Evolutionary conservation across 1,140 invertebrate species (phyloP).

Genomic region (Helicoverpa armigera): DNA sequence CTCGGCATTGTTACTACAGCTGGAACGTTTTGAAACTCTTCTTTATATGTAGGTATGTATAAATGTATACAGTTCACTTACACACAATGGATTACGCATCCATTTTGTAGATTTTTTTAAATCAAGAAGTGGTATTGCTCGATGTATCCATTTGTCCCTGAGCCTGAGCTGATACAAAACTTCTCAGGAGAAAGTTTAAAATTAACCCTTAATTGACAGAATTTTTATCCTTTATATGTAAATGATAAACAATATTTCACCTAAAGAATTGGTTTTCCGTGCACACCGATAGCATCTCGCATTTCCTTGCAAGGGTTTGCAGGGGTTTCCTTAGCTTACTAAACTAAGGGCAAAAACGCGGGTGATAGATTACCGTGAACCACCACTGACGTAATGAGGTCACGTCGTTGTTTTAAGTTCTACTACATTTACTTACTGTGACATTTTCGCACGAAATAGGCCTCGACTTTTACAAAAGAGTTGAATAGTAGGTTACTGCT

Average conservation of each 20-base stretch:
- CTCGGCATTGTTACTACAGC: slow-evolving; percentile 39
- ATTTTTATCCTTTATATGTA: too few relatives aligned
- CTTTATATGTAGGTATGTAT: slow-evolving; percentile 34
- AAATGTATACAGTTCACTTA: slow-evolving; percentile 19
- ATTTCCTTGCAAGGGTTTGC: neutral
- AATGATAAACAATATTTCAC: too few relatives aligned
- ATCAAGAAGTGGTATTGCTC: neutral
- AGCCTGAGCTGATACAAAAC: too few relatives aligned
- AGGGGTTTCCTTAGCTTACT: neutral
- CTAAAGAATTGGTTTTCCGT: too few relatives aligned
- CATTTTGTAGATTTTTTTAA: slow-evolving; percentile 27
- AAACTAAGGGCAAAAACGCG: neutral
- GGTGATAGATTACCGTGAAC: slow-evolving; percentile 6
- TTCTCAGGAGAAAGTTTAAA: too few relatives aligned
- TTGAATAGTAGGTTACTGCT: too few relatives aligned
- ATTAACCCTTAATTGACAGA: too few relatives aligned
- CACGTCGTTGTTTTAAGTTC: neutral
- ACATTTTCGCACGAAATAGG: neutral
- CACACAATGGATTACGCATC: slow-evolving; percentile 3
- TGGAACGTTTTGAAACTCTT: slow-evolving; percentile 19
- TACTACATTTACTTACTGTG: neutral
- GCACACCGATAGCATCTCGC: neutral
- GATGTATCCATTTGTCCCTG: neutral
- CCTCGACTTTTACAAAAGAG: too few relatives aligned
- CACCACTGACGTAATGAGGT: neutral